These are phyloP conservation scores for Spodoptera exigua DNA, from an alignment of 2,888 invertebrate genomes.

Conservation along the genomic window DNA sequence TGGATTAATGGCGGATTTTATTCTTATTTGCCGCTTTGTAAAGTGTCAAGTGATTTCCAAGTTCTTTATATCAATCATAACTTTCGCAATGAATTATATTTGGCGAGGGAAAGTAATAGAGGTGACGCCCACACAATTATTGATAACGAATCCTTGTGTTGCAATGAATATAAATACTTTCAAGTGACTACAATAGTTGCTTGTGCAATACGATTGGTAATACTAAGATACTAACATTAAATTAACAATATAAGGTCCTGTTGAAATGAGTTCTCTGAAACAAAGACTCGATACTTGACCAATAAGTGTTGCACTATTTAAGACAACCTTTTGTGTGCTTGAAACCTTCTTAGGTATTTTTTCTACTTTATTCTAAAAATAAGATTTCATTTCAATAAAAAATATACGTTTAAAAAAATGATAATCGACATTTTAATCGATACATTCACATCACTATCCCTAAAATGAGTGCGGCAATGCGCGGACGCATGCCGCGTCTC, in stretches of 20 bases:
- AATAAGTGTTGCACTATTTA: no score
- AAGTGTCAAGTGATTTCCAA: slow-evolving; percentile 65
- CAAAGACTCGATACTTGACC: no score
- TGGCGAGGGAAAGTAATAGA: slow-evolving; percentile 40
- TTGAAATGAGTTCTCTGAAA: not conserved
- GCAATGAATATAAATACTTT: slow-evolving; percentile 24
- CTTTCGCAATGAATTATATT: slow-evolving; percentile 49
- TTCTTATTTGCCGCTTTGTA: slow-evolving; percentile 67
- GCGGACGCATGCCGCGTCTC: slow-evolving; percentile 77
- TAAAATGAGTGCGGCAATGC: slow-evolving; percentile 77
- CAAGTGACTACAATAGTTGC: slow-evolving; percentile 25
- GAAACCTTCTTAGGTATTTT: no score
- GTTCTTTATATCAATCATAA: slow-evolving; percentile 50
- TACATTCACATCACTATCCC: slow-evolving; percentile 67
- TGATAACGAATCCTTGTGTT: slow-evolving; percentile 31
- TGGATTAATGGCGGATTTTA: slow-evolving; percentile 75
- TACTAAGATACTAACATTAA: no score
- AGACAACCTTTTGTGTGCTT: no score
- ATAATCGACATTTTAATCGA: slow-evolving; percentile 44
- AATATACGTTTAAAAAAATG: not conserved
- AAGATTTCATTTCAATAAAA: not conserved
- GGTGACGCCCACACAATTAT: slow-evolving; percentile 26
- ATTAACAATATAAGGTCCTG: slow-evolving; percentile 9
- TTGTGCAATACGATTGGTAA: slow-evolving; percentile 9
- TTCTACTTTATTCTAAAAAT: not conserved